phyloP scores from a whole-genome alignment of 1,140 invertebrate genomes.

The Papilio helenus region DNA sequence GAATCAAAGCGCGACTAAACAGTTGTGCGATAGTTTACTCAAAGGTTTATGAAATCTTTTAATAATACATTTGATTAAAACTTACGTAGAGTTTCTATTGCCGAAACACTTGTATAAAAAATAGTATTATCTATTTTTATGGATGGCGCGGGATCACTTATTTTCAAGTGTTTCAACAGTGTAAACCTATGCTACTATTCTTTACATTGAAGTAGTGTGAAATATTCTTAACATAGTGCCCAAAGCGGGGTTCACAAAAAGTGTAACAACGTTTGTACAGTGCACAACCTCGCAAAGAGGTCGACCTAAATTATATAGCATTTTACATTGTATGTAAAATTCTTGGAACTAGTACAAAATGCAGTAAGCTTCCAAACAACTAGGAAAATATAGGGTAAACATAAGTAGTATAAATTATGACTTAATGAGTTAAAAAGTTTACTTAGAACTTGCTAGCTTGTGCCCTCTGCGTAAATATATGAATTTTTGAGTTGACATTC shows the following conservation, averaged over 20 bases:
- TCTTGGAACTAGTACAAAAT: conserved; percentile 25
- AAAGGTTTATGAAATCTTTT: too few relatives aligned
- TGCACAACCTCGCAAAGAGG: conserved; percentile 29
- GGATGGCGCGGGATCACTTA: too few relatives aligned
- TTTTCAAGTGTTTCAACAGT: not conserved
- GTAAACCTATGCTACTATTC: not conserved
- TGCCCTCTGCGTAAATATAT: too few relatives aligned
- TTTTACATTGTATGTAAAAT: conserved; percentile 28
- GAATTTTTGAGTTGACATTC: too few relatives aligned
- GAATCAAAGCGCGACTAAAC: too few relatives aligned
- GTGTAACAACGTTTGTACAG: conserved; percentile 29
- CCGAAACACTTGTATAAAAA: not conserved
- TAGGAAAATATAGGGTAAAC: not conserved
- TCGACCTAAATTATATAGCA: conserved; percentile 32
- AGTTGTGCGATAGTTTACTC: too few relatives aligned
- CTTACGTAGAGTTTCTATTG: not conserved
- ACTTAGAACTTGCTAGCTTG: too few relatives aligned
- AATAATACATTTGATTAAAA: not conserved
- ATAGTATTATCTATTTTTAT: too few relatives aligned
- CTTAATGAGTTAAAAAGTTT: not conserved
- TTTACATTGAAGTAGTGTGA: not conserved
- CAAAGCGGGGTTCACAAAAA: conserved; percentile 22
- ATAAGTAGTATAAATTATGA: not conserved
- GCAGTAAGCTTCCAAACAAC: not conserved
- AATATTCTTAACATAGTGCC: conserved; percentile 17